A percentile compares a stretch with the other conserved stretches of the same genome.
These are phyloP conservation scores for Amphimedon queenslandica DNA, from an alignment of 37 sponge, comb jelly and placozoan genomes.

Conservation along the genomic window DNA sequence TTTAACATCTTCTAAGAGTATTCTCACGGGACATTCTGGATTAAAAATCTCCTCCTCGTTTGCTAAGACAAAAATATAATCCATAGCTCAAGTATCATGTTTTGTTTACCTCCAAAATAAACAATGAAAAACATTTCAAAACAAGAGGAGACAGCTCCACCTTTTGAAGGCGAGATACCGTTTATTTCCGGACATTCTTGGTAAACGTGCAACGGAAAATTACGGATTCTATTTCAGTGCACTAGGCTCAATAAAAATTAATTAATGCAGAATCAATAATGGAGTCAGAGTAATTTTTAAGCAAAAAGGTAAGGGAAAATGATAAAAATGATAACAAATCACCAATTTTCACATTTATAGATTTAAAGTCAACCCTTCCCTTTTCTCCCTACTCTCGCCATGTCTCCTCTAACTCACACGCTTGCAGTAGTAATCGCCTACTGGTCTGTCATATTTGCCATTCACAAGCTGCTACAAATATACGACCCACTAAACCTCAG, in stretches of 20 bases:
- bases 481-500: constrained; percentile 21
- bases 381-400: too few species aligned
- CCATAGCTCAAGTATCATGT: too few species aligned
- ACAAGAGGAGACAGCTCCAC: not conserved
- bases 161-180: not conserved
- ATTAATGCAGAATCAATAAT: too few species aligned
- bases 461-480: constrained; percentile 26
- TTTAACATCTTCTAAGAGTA: constrained; percentile 47
- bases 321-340: too few species aligned
- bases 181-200: too few species aligned
- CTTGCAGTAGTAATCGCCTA: constrained; percentile 29
- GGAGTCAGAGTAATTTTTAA: too few species aligned
- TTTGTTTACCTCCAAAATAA: constrained; percentile 55
- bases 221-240: too few species aligned
- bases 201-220: too few species aligned
- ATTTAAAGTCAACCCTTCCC: too few species aligned
- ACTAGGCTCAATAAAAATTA: too few species aligned
- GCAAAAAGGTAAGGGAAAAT: too few species aligned
- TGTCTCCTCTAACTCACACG: constrained; percentile 30
- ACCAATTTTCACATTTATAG: too few species aligned
- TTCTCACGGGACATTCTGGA: constrained; percentile 55
- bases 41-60: constrained; percentile 64
- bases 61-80: constrained; percentile 29
- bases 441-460: constrained; percentile 48
- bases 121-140: constrained; percentile 51